Conservation (phyloP, 2,888 invertebrate species). For the Clitarchus hookeri region DNA sequence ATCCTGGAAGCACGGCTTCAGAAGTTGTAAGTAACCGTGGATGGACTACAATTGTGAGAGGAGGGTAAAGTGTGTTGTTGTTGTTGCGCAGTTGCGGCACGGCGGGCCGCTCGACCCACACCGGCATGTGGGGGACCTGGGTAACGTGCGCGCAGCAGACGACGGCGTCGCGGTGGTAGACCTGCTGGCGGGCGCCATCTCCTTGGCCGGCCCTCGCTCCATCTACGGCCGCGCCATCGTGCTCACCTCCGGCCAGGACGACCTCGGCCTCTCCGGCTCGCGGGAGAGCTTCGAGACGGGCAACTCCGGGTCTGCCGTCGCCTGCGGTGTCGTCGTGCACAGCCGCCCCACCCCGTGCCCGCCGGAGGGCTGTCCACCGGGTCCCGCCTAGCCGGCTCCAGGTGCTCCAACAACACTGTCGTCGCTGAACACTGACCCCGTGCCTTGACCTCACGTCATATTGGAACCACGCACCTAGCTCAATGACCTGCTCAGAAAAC, state of each 20-base stretch:
- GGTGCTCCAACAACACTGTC: not conserved
- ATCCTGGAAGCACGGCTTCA: too few relatives aligned
- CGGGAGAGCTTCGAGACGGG: constrained; percentile 56
- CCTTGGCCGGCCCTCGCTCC: constrained; percentile 54
- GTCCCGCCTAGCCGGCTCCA: not conserved
- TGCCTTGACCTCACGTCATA: too few relatives aligned
- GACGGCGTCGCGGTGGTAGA: constrained; percentile 44
- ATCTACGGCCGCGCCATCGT: constrained; percentile 58
- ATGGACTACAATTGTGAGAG: too few relatives aligned
- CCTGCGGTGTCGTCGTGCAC: constrained; percentile 58
- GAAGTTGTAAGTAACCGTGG: too few relatives aligned
- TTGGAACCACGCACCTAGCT: too few relatives aligned
- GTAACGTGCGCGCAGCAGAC: constrained; percentile 47
- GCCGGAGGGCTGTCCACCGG: not conserved
- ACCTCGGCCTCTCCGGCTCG: constrained; percentile 56
- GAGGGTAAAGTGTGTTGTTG: not conserved
- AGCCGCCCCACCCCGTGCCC: not conserved
- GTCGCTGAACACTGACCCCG: too few relatives aligned
- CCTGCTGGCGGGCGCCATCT: constrained; percentile 48
- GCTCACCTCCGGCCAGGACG: constrained; percentile 57
- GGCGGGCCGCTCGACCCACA: constrained; percentile 43
- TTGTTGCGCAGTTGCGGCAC: constrained; percentile 39
- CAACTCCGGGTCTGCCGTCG: constrained; percentile 58
- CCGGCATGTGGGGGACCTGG: constrained; percentile 49
- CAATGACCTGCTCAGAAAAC: too few relatives aligned